These are phyloP conservation scores for Marmota flaviventris DNA, from an alignment of 2,113 vertebrate species.

Conservation along the genomic window DNA sequence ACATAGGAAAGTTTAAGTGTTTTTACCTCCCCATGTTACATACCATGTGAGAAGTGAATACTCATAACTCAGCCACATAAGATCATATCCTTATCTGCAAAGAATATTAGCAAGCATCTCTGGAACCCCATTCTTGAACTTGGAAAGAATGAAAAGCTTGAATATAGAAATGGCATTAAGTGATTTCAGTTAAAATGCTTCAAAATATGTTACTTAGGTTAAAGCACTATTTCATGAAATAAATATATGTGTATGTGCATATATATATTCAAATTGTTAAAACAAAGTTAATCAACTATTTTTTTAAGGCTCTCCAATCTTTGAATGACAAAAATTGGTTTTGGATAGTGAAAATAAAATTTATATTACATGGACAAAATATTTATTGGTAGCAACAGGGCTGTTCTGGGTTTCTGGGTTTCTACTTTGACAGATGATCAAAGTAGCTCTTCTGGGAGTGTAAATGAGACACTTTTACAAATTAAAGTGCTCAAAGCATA, in stretches of 20 bases:
- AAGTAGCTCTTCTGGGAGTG: neutral
- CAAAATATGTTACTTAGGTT: conserved; percentile 27
- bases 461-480: conserved; percentile 38
- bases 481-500: conserved; percentile 60
- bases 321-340: conserved; percentile 44
- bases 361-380: neutral
- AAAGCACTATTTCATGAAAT: neutral
- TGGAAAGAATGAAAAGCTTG: conserved; percentile 55
- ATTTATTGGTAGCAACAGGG: neutral
- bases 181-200: neutral
- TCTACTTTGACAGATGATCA: neutral
- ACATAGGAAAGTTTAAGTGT: conserved; percentile 53
- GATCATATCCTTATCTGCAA: neutral
- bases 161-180: conserved; percentile 14
- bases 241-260: too few species aligned
- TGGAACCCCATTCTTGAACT: conserved; percentile 52
- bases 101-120: conserved; percentile 66
- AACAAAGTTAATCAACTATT: conserved; percentile 50
- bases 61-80: conserved; percentile 60
- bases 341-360: conserved; percentile 21
- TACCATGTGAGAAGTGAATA: conserved; percentile 55
- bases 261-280: neutral
- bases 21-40: conserved; percentile 53
- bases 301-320: neutral
- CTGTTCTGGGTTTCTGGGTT: neutral